A percentile compares a stretch with the other conserved stretches of the same genome.
phyloP scores from a whole-genome alignment of 2,888 invertebrate species.

The Malthinus flaveolus region DNA sequence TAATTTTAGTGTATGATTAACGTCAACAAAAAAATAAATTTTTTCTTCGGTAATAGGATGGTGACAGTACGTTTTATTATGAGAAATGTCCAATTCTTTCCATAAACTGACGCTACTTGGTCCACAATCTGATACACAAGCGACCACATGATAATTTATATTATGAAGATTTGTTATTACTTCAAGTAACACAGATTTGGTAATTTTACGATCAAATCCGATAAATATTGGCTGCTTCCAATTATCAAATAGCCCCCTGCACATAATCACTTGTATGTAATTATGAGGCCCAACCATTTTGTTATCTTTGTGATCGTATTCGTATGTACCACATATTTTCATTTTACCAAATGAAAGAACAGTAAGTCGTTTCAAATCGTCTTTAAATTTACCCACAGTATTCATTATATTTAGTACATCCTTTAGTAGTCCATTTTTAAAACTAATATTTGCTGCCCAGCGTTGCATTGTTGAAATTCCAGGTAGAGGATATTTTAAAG shows the following conservation, averaged over 20 bases:
- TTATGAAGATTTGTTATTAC: conserved; percentile 5
- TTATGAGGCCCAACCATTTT: conserved; percentile 32
- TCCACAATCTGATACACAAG: conserved; percentile 25
- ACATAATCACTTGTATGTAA: conserved; percentile 35
- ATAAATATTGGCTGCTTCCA: conserved; percentile 38
- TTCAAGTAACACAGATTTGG: conserved; percentile 23
- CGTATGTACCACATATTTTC: conserved; percentile 25
- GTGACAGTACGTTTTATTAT: no score
- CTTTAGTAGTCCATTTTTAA: conserved; percentile 15
- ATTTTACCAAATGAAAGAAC: conserved; percentile 31
- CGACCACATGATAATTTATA: conserved; percentile 30
- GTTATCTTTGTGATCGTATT: conserved; percentile 29
- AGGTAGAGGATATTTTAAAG: background rate
- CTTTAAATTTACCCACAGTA: conserved; percentile 17
- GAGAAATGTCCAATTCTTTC: conserved; percentile 6
- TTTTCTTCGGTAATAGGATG: conserved; percentile 12
- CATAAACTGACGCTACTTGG: conserved; percentile 31
- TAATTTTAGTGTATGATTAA: conserved; percentile 31
- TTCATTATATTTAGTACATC: conserved; percentile 27
- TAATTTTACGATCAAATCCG: conserved; percentile 35
- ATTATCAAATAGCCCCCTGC: conserved; percentile 32
- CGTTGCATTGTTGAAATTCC: background rate
- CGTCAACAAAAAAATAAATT: conserved; percentile 31
- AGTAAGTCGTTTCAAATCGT: background rate
- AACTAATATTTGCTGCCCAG: background rate